A percentile compares a stretch with the other conserved stretches of the same genome.
phyloP scores from a whole-genome alignment of 2,113 vertebrate species.

The Todiramphus chloris region DNA sequence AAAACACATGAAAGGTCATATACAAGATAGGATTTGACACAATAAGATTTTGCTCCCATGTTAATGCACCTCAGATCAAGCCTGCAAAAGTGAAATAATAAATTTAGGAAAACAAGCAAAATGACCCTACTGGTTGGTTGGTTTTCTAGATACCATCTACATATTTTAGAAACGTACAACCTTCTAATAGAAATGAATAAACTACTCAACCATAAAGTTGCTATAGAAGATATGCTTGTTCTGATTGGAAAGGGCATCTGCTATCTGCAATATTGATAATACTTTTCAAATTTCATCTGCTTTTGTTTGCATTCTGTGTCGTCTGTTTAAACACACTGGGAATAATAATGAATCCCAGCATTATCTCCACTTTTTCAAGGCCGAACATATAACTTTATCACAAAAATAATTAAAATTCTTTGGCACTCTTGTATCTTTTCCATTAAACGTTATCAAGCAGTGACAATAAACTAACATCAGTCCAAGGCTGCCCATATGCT shows the following conservation, averaged over 20 bases:
- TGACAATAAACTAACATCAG: slow-evolving; percentile 94
- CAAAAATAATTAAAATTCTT: slow-evolving; percentile 99
- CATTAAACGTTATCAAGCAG: slow-evolving; percentile 98
- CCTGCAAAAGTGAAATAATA: slow-evolving; percentile 81
- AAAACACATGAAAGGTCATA: slow-evolving; percentile 76
- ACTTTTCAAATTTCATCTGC: slow-evolving; percentile 99
- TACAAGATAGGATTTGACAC: slow-evolving; percentile 75
- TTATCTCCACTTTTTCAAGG: slow-evolving; percentile 99
- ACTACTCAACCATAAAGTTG: slow-evolving; percentile 99
- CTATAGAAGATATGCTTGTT: slow-evolving; percentile 97
- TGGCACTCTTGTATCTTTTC: slow-evolving; percentile 98
- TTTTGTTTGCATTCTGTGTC: slow-evolving; percentile 99
- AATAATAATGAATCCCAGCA: slow-evolving; percentile 99
- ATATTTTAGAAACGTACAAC: slow-evolving; percentile 94
- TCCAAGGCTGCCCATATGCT: slow-evolving; percentile 88
- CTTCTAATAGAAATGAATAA: slow-evolving; percentile 99
- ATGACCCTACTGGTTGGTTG: slow-evolving; percentile 85
- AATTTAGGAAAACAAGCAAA: slow-evolving; percentile 87
- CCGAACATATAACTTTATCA: slow-evolving; percentile 99
- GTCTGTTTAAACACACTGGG: slow-evolving; percentile 99
- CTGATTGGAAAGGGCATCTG: slow-evolving; percentile 99
- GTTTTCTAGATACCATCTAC: slow-evolving; percentile 86
- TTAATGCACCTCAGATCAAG: slow-evolving; percentile 76
- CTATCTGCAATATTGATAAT: slow-evolving; percentile 99
- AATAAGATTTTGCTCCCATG: slow-evolving; percentile 73